phyloP scores from a whole-genome alignment of 2,797 vertebrate species.

The Apodemus agrarius region DNA sequence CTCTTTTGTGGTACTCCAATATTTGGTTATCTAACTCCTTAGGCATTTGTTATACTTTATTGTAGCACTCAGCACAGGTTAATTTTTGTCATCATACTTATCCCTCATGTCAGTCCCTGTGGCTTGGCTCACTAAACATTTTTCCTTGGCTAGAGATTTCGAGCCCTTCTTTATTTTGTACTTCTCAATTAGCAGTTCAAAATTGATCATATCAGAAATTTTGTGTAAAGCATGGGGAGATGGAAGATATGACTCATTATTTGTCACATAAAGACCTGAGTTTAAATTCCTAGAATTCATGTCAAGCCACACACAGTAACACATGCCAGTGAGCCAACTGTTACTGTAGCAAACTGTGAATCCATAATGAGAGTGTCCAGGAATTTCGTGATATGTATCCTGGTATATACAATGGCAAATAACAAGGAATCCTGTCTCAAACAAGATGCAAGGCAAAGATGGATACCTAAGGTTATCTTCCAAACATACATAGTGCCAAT shows the following conservation, averaged over 20 bases:
- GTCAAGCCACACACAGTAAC: too few relatives aligned
- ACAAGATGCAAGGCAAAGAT: too few relatives aligned
- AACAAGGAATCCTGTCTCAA: too few relatives aligned
- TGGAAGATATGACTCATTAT: neutral
- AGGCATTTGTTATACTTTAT: neutral
- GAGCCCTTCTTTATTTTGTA: neutral
- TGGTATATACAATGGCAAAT: too few relatives aligned
- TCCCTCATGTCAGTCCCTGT: fast-evolving
- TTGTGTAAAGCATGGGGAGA: neutral
- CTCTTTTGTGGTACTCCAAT: neutral
- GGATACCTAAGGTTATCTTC: too few relatives aligned
- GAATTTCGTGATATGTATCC: too few relatives aligned
- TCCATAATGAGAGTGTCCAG: too few relatives aligned
- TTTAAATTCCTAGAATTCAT: too few relatives aligned
- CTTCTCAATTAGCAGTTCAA: neutral
- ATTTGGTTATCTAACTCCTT: neutral
- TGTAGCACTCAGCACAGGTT: neutral
- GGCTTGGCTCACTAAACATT: fast-evolving
- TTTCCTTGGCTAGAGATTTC: neutral
- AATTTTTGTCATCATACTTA: neutral
- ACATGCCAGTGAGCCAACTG: too few relatives aligned
- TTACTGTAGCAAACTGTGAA: too few relatives aligned
- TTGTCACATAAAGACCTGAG: too few relatives aligned
- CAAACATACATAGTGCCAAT: too few relatives aligned
- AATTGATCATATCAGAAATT: neutral